A percentile compares a stretch with the other conserved stretches of the same genome.
These are phyloP conservation scores for Cottoperca gobio DNA, from an alignment of 2,797 vertebrate genomes.

Conservation along the genomic window DNA sequence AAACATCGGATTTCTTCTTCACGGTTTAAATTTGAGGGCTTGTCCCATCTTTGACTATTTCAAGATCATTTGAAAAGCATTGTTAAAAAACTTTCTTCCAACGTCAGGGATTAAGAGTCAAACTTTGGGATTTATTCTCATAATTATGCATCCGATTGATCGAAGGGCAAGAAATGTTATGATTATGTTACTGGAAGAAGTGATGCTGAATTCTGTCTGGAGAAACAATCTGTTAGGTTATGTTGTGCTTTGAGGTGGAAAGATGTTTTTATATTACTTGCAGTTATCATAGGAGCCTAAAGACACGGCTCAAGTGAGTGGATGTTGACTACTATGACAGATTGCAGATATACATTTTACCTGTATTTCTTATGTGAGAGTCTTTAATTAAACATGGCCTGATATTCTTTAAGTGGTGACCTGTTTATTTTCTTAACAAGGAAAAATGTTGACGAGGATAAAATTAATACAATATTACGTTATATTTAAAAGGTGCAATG, in stretches of 20 bases:
- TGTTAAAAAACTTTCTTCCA: slow-evolving; percentile 9
- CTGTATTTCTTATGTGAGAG: slow-evolving; percentile 77
- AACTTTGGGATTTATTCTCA: slow-evolving; percentile 22
- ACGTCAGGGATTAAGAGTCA: slow-evolving; percentile 16
- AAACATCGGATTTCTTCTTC: not conserved
- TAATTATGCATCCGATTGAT: slow-evolving; percentile 30
- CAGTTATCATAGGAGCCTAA: slow-evolving; percentile 62
- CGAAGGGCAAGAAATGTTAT: slow-evolving; percentile 30
- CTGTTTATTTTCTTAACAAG: slow-evolving; percentile 9
- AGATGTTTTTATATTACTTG: slow-evolving; percentile 65
- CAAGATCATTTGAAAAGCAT: slow-evolving; percentile 8
- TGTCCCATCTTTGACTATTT: slow-evolving; percentile 16
- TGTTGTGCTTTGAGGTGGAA: slow-evolving; percentile 54
- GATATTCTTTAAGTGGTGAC: slow-evolving; percentile 57
- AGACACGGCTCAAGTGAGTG: slow-evolving; percentile 50
- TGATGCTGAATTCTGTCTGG: slow-evolving; percentile 17
- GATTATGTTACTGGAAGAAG: slow-evolving; percentile 29
- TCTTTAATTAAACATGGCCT: slow-evolving; percentile 74
- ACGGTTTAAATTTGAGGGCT: not conserved
- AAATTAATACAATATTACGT: too few species aligned
- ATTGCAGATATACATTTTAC: slow-evolving; percentile 63
- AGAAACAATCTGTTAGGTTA: slow-evolving; percentile 30
- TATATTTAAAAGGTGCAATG: too few species aligned
- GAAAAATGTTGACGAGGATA: not conserved
- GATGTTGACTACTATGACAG: slow-evolving; percentile 67